phyloP scores from a whole-genome alignment of 2,888 invertebrate genomes.

The Cephalotes varians region DNA sequence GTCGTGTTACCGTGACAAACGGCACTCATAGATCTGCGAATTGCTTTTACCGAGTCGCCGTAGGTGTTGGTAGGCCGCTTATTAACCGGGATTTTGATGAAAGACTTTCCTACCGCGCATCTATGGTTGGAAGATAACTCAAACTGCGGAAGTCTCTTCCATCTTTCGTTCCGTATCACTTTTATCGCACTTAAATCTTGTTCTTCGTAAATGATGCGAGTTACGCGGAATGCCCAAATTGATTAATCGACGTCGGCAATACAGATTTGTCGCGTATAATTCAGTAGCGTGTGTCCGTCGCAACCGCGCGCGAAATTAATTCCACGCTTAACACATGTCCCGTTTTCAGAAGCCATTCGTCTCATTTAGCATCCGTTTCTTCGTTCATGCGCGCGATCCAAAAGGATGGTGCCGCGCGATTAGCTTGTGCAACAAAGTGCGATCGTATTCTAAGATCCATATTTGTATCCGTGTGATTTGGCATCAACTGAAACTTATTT shows the following conservation, averaged over 20 bases:
- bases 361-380: conserved; percentile 48
- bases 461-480: conserved; percentile 39
- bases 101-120: conserved; percentile 26
- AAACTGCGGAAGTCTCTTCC: background rate
- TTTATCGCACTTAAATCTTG: conserved; percentile 47
- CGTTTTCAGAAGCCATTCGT: conserved; percentile 49
- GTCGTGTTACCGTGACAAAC: conserved; percentile 77
- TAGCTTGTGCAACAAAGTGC: conserved; percentile 53
- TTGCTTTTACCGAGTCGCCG: background rate
- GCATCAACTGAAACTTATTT: conserved; percentile 20
- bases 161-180: conserved; percentile 26
- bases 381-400: conserved; percentile 35
- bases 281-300: conserved; percentile 14
- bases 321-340: conserved; percentile 49
- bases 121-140: conserved; percentile 14
- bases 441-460: conserved; percentile 39
- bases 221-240: conserved; percentile 14
- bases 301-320: conserved; percentile 41
- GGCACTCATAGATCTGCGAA: conserved; percentile 70
- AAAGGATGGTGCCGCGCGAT: conserved; percentile 50
- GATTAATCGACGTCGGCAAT: conserved; percentile 48
- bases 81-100: conserved; percentile 59
- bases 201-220: conserved; percentile 25
- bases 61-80: conserved; percentile 23
- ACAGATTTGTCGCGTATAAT: conserved; percentile 52